Evolutionary conservation across 2,113 vertebrate species (phyloP), one percentile per base, ranked within the genome.

Genomic region (Ctenodactylus gundi): DNA sequence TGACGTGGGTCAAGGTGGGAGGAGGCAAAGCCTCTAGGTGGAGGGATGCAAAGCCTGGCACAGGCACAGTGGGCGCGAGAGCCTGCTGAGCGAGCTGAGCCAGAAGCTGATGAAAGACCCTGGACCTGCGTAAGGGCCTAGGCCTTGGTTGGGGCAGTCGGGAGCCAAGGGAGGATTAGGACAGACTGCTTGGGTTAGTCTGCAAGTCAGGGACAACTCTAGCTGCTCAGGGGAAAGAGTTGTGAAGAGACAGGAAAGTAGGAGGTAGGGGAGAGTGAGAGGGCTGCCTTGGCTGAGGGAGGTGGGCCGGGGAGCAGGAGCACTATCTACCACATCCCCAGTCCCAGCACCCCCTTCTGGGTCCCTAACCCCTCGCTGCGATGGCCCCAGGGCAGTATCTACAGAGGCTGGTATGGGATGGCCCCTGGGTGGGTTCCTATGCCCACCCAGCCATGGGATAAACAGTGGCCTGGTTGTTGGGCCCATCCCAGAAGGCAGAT

Each of bases 161-260:
- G 62, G 84, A 67, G n/a, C 64, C 55, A 18, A 0, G 1, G 51
- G 20, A 9, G 25, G 53, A 27, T 18, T 27, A 64, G 68, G 46
- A 60, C 9, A 31, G 83, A 83, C 18, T 0, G 11, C 10, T 0
- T 2, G 3, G 34, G 13, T 55, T 39, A 13, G 29, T 23, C 41
- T 34, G 21, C 3, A 12, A 2, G 57, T 73, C 76, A 25, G 27
- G 39, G 41, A 12, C 49, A 23, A 44, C 11, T 7, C 70, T 18
- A 8, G 31, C 49, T 23, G 17, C 15, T 7, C 39, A 20, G 4
- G 1, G 6, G 25, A 15, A 53, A 21, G 46, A 29, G 51, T 11
- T 7, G 0, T 0, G n/a, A 39, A 18, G 77, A 5, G 34, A 51
- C 39, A 8, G 9, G 49, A 10, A 15, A 0, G 2, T 4, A 1